Evolutionary conservation across 2,797 vertebrate genomes (phyloP), one percentile per base, ranked within the genome.

Genomic region (Gastrophryne carolinensis): DNA sequence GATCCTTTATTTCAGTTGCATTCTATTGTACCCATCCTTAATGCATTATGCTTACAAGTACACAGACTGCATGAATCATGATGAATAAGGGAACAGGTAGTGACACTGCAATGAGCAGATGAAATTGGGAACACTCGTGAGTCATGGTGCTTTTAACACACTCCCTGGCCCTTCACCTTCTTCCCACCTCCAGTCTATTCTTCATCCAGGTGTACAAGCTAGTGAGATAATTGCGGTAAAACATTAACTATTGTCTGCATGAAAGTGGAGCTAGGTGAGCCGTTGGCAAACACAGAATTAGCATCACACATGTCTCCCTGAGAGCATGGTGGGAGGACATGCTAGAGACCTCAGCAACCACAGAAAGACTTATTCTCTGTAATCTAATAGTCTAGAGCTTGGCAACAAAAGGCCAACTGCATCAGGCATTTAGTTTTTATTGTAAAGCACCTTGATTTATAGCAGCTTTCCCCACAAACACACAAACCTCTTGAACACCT

Each of bases 221-320:
- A 35, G 66, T 77, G 74, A 77, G 58, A 47, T 77, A 66, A 77
- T 77, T 34, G 35, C 57, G 66, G 66, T 70, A 70, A 77, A 77
- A 71, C 74, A 64, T 71, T 70, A 29, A 64, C 74, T 57, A 64
- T 77, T 77, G 74, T 77, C 66, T 76, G 58, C 49, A 47, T 37
- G 66, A 77, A 64, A 57, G 8, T 44, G 15, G 15, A 13, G 23
- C 32, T 29, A 75, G 2, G 23, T 21, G 17, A 62, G 58, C 52
- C 41, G 39, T 68, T 53, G 23, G 32, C 64, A 68, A 67, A 67
- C 53, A 53, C 11, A 32, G 26, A 24, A n/a, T 24, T 44, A 35
- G 35, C 34, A 29, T 72, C 54, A 62, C 35, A 62, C 41, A 44
- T 13, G 19, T 24, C 47, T 9, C 44, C 65, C 62, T 56, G 65